phyloP scores from a whole-genome alignment of 2,113 vertebrate species.

The Genyomyrus donnyi region DNA sequence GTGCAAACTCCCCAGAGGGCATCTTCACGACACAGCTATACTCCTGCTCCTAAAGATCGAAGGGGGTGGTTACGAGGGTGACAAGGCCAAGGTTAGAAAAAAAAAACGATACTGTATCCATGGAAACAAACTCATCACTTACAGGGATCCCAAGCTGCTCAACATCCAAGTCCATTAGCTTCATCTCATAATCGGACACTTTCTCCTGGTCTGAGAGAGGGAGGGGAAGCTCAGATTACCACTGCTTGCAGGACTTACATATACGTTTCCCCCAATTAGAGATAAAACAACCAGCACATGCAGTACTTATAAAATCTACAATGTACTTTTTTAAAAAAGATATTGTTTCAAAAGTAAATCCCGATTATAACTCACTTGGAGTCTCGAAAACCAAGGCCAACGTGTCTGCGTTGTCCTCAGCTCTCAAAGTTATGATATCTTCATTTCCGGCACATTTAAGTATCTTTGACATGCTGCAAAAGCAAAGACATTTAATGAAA shows the following conservation, averaged over 20 bases:
- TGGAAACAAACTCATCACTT: slow-evolving; percentile 44
- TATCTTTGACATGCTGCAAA: slow-evolving; percentile 90
- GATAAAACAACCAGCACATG: background rate
- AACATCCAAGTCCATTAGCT: slow-evolving; percentile 95
- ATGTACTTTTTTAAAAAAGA: background rate
- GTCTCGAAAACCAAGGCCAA: slow-evolving; percentile 89
- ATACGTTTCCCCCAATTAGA: background rate
- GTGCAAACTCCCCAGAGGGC: slow-evolving; percentile 92
- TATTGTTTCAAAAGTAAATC: background rate
- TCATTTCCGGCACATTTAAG: slow-evolving; percentile 94
- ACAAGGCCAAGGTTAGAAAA: background rate
- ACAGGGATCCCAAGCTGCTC: slow-evolving; percentile 95
- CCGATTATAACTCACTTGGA: slow-evolving; percentile 67
- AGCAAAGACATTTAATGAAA: background rate
- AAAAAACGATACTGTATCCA: background rate
- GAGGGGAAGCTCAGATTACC: background rate
- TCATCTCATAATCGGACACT: slow-evolving; percentile 98
- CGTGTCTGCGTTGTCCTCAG: slow-evolving; percentile 90
- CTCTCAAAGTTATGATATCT: slow-evolving; percentile 89
- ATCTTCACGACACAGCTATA: slow-evolving; percentile 98
- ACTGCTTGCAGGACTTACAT: background rate
- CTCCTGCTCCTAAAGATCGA: slow-evolving; percentile 76
- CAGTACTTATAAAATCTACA: background rate
- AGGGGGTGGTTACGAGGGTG: background rate
- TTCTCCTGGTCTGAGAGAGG: slow-evolving; percentile 81